Evolutionary conservation across 2,888 invertebrate genomes (phyloP), one percentile per base, ranked within the genome.

Genomic region (Eretmocerus hayati): DNA sequence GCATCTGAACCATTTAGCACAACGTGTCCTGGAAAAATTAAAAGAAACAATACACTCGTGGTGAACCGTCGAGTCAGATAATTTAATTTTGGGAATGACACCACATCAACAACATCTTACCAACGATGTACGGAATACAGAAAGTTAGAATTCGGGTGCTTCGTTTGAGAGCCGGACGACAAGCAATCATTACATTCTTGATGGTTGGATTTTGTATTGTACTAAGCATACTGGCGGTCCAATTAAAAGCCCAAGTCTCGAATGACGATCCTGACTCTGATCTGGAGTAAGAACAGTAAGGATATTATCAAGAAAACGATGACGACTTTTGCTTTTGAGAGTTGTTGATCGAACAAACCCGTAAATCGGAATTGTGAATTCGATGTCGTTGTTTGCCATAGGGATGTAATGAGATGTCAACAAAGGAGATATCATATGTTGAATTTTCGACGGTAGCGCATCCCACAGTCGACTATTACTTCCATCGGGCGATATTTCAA

Each of bases 371-470:
- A 65, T 66, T 6, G 69, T 65, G 50, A 63, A 61, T 44, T 62
- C 57, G 37, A 56, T 60, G 18, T 64, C 62, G 23, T 58, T 59
- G 32, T 52, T 58, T 2, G 59, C 44, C 33, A 61, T 59, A 30
- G 63, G 61, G 23, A 63, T 68, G 40, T 74, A 74, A 45, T 66
- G 82, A 0, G 89, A 88, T 45, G 81, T 84, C 1, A 88, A 69
- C 41, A 89, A 72, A 0, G 89, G 89, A 49, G 76, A 74, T 80
- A 89, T 87, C 19, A 89, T 79, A 65, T 87, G 85, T 60, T 84
- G 83, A 73, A 85, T 84, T 47, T 81, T 76, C 54, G 80, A 77
- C 0, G 87, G 81, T 59, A 90, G 80, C 48, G 78, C 78, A 21
- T 80, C 74, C 89, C 89, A 90, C 0, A 87, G 72, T 42, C 76